Conservation (phyloP, 2,113 vertebrate genomes). For the Clinocottus analis region DNA sequence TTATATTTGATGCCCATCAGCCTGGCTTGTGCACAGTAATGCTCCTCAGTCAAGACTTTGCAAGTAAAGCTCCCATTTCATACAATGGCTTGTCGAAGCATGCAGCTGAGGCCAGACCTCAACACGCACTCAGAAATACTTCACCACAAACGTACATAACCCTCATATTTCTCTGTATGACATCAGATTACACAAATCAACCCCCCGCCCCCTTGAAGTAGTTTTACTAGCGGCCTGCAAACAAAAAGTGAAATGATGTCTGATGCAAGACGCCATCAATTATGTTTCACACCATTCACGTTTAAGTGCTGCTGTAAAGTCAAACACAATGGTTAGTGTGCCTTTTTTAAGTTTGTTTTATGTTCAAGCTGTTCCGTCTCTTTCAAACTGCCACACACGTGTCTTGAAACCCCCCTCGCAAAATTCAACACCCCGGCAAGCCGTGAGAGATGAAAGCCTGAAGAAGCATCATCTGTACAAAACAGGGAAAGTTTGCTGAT, state of each 20-base stretch:
- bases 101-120: constrained; percentile 36
- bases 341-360: constrained; percentile 43
- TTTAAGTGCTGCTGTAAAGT: constrained; percentile 29
- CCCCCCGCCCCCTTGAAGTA: background rate
- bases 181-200: constrained; percentile 51
- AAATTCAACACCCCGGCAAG: constrained; percentile 31
- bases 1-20: constrained; percentile 38
- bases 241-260: constrained; percentile 35
- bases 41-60: constrained; percentile 39
- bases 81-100: constrained; percentile 62
- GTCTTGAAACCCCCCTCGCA: constrained; percentile 54
- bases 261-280: constrained; percentile 43
- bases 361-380: constrained; percentile 30
- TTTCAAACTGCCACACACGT: constrained; percentile 53
- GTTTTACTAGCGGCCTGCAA: constrained; percentile 29
- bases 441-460: constrained; percentile 44
- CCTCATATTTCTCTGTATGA: constrained; percentile 45
- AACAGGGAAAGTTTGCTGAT: constrained; percentile 54
- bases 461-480: constrained; percentile 36
- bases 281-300: constrained; percentile 21
- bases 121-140: background rate
- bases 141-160: constrained; percentile 35
- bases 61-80: constrained; percentile 64
- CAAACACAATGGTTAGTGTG: constrained; percentile 1
- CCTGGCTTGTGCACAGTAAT: constrained; percentile 7